phyloP scores from a whole-genome alignment of 2,113 vertebrate genomes.

The Albula goreensis region DNA sequence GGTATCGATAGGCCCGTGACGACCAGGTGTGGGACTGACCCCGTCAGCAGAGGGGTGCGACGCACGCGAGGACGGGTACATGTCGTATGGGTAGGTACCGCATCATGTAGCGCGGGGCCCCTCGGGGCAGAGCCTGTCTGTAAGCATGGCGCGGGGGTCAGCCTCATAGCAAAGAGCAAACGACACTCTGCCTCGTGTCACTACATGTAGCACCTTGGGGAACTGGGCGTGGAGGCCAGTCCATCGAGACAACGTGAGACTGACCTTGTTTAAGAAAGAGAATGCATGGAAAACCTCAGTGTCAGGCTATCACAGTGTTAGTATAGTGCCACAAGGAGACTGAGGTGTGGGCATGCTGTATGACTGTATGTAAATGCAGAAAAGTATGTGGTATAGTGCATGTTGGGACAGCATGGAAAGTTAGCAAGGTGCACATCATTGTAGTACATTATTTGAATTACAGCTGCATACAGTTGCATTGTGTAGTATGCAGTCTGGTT shows the following conservation, averaged over 20 bases:
- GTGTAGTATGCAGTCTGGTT: background rate
- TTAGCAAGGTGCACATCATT: background rate
- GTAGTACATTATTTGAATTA: background rate
- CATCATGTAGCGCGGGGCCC: background rate
- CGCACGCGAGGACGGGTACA: background rate
- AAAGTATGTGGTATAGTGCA: conserved; percentile 55
- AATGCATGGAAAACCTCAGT: background rate
- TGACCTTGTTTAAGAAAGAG: background rate
- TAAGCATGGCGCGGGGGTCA: background rate
- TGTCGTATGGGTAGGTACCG: no score
- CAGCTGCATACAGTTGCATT: background rate
- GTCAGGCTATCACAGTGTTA: background rate
- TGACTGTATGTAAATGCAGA: background rate
- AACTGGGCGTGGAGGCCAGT: background rate
- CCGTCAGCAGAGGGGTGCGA: background rate
- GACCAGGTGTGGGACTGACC: background rate
- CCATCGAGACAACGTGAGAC: no score
- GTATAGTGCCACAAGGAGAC: background rate
- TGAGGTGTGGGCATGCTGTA: background rate
- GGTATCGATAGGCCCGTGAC: background rate
- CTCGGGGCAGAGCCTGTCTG: background rate
- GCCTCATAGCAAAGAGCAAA: background rate
- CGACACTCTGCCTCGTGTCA: background rate
- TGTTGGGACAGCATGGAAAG: conserved; percentile 41
- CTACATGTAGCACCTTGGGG: background rate